Evolutionary conservation across 1,140 invertebrate genomes (phyloP).

Genomic region (Idris sp.): DNA sequence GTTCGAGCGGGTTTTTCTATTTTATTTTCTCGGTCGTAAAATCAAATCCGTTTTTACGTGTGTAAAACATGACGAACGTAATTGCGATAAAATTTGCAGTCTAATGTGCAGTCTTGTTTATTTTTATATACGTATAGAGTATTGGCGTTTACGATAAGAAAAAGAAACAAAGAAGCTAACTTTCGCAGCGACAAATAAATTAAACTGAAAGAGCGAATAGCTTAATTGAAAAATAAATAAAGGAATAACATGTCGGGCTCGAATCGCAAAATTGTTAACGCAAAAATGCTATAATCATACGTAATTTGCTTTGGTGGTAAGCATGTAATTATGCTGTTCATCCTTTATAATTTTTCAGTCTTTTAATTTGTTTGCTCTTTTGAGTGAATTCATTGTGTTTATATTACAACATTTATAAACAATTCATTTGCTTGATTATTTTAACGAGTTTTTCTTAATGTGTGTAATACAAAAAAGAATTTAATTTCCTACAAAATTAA

Average conservation of each 20-base stretch:
- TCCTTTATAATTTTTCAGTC: slow-evolving; percentile 34
- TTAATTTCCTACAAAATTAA: too few relatives aligned
- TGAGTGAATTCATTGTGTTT: slow-evolving; percentile 3
- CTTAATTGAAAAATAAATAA: slow-evolving; percentile 23
- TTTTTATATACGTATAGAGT: slow-evolving; percentile 9
- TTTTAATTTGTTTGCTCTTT: slow-evolving; percentile 32
- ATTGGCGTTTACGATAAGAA: slow-evolving; percentile 9
- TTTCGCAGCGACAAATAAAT: slow-evolving; percentile 19
- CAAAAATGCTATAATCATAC: slow-evolving; percentile 24
- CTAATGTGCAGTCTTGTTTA: slow-evolving; percentile 51
- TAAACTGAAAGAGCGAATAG: slow-evolving; percentile 18
- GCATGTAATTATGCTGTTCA: slow-evolving; percentile 41
- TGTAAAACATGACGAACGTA: slow-evolving; percentile 43
- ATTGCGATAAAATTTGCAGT: slow-evolving; percentile 53
- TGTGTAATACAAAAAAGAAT: too few relatives aligned
- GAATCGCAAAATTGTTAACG: slow-evolving; percentile 24
- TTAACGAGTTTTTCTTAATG: too few relatives aligned
- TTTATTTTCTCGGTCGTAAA: slow-evolving; percentile 35
- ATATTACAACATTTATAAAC: slow-evolving; percentile 4
- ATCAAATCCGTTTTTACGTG: slow-evolving; percentile 52
- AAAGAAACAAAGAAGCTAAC: too few relatives aligned
- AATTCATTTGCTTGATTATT: not conserved
- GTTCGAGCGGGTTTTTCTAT: slow-evolving; percentile 34
- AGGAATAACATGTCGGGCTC: slow-evolving; percentile 6
- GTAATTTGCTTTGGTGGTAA: slow-evolving; percentile 27